Base-by-base conservation (phyloP, 2,113 vertebrate genomes). In the Cacatua alba region DNA sequence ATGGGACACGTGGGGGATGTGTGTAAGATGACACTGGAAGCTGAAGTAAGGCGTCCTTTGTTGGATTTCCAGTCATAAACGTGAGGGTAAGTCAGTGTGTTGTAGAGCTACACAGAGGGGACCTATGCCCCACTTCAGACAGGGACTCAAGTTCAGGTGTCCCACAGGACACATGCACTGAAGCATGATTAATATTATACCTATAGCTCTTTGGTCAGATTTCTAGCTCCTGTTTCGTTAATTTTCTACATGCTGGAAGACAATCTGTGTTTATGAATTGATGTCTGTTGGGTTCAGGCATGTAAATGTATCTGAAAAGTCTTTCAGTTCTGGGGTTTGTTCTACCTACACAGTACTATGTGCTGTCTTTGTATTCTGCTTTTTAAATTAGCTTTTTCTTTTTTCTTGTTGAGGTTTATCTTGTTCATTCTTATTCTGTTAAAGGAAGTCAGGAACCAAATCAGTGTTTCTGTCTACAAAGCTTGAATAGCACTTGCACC, bases 1-100 rank as follows among this genome's bases (percentile, higher is more conserved):
- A 7, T 12, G 20, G 23, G 8, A 29, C 2, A 20, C 3, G 3
- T 5, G 13, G 14, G 0, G 11, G 9, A 6, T n/a, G 29, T 63
- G 24, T 63, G 8, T 43, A 63, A 52, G 65, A 29, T 48, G 11
- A 19, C 13, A 16, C 15, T 69, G 44, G 23, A 75, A 69, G 39
- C 23, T 63, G 53, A 63, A 39, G 5, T 35, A 24, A 53, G 51
- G 29, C 72, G 25, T 5, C 7, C 48, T 51, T 59, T 12, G 1
- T 11, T 60, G 21, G 9, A 28, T 43, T 81, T 13, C 6, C 17
- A 28, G 39, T 24, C 18, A 39, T 3, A 46, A 52, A 24, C 3
- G 6, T 41, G 10, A 19, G 12, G 26, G 21, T 26, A 65, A 11
- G 28, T 67, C 33, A 57, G 6, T 6, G 10, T 39, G 67, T 5